Conservation (phyloP, 2,113 vertebrate genomes). For the Phrynosoma platyrhinos region DNA sequence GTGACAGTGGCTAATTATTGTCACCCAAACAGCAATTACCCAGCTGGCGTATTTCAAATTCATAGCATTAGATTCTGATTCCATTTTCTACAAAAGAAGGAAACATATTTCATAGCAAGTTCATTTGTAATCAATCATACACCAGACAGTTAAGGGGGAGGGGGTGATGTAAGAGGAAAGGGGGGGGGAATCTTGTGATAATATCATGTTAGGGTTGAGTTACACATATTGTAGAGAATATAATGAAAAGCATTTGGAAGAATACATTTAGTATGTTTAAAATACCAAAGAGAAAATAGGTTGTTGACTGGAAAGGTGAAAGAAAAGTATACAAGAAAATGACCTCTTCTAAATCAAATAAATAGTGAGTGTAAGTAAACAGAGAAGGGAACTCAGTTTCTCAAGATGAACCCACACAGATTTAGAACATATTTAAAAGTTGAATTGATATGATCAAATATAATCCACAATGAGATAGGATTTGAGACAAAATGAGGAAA, state of each 20-base stretch:
- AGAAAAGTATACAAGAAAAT: slow-evolving; percentile 15
- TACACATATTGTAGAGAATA: slow-evolving; percentile 65
- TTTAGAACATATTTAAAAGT: slow-evolving; percentile 25
- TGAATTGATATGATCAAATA: slow-evolving; percentile 26
- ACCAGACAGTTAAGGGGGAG: not conserved
- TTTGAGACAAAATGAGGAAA: not conserved
- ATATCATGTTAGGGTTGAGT: slow-evolving; percentile 66
- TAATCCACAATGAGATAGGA: slow-evolving; percentile 1
- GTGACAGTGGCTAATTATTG: slow-evolving; percentile 41
- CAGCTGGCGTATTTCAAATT: slow-evolving; percentile 44
- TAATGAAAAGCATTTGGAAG: slow-evolving; percentile 48
- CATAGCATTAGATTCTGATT: slow-evolving; percentile 56
- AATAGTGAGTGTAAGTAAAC: slow-evolving; percentile 37
- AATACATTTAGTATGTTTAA: slow-evolving; percentile 32
- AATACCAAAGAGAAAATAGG: slow-evolving; percentile 20
- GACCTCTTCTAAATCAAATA: slow-evolving; percentile 37
- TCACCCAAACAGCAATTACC: slow-evolving; percentile 62
- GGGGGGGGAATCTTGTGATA: slow-evolving; percentile 58
- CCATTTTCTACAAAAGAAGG: slow-evolving; percentile 48
- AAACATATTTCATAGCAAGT: slow-evolving; percentile 62
- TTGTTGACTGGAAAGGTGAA: not conserved
- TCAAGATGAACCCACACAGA: not conserved
- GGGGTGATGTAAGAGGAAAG: not conserved
- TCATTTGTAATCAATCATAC: slow-evolving; percentile 63
- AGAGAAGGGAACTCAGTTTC: not conserved